Conservation (phyloP, 2,797 vertebrate species). For the Thalassophryne amazonica region DNA sequence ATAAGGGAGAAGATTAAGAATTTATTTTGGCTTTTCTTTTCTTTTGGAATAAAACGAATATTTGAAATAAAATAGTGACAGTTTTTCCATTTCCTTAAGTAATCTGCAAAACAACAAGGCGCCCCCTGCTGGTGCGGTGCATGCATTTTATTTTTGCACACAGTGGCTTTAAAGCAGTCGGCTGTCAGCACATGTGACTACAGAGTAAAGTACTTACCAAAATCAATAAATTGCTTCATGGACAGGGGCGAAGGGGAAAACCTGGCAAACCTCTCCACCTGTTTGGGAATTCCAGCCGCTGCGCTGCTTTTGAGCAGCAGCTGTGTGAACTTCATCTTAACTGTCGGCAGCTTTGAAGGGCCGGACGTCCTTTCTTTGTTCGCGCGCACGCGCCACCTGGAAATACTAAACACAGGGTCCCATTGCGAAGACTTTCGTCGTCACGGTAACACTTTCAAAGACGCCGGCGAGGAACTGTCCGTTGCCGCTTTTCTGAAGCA, state of each 20-base stretch:
- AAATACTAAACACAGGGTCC: neutral
- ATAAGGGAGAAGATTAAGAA: too few relatives aligned
- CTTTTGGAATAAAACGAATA: too few relatives aligned
- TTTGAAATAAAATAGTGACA: too few relatives aligned
- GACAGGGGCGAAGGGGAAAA: slow-evolving; percentile 94
- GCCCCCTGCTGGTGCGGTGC: too few relatives aligned
- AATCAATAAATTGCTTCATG: slow-evolving; percentile 96
- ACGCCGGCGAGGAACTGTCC: neutral
- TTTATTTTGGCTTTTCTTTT: too few relatives aligned
- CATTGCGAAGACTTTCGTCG: neutral
- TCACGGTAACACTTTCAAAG: neutral
- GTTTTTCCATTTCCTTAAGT: too few relatives aligned
- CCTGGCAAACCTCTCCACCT: slow-evolving; percentile 91
- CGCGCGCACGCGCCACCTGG: slow-evolving; percentile 31
- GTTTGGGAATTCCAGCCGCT: slow-evolving; percentile 75
- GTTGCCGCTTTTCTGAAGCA: neutral
- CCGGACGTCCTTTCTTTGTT: slow-evolving; percentile 19
- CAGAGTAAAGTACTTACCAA: slow-evolving; percentile 90
- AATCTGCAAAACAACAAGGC: too few relatives aligned
- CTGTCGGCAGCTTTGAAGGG: slow-evolving; percentile 3
- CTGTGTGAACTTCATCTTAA: slow-evolving; percentile 82
- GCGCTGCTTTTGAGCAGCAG: slow-evolving; percentile 75
- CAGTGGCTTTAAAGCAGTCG: neutral
- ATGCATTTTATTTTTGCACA: too few relatives aligned
- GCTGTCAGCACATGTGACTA: neutral